These are phyloP conservation scores for Sarcophaga caerulescens DNA, from an alignment of 2,888 invertebrate species.

Conservation along the genomic window DNA sequence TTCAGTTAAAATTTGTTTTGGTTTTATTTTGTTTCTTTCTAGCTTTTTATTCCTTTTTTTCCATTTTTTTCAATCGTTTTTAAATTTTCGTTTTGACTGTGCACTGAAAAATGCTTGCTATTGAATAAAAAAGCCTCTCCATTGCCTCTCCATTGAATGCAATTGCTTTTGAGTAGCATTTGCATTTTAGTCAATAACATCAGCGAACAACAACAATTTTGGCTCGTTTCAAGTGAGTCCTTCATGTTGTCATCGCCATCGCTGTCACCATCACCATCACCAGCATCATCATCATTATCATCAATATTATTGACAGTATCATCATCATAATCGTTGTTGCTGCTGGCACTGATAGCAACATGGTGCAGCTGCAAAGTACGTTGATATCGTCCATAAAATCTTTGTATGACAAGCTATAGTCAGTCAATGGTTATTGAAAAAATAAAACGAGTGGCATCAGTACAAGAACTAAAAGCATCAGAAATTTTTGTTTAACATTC, in stretches of 20 bases:
- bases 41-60: background rate
- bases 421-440: constrained; percentile 18
- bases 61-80: background rate
- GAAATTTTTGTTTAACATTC: background rate
- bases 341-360: background rate
- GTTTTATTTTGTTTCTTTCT: too few species aligned
- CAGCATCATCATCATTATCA: background rate
- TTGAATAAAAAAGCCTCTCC: constrained; percentile 20
- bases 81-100: background rate
- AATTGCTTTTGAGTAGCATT: constrained; percentile 64
- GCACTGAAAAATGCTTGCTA: constrained; percentile 47
- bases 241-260: constrained; percentile 39
- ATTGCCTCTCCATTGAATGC: constrained; percentile 40
- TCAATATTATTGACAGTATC: background rate
- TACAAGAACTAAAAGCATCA: background rate
- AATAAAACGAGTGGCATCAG: background rate
- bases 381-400: background rate
- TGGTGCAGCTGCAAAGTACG: background rate
- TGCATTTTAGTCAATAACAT: constrained; percentile 62
- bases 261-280: constrained; percentile 7
- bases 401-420: constrained; percentile 1
- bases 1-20: too few species aligned
- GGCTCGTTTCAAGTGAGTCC: constrained; percentile 21
- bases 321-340: background rate
- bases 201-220: constrained; percentile 49